Evolutionary conservation across 2,888 invertebrate genomes (phyloP), one percentile per base, ranked within the genome.

Genomic region (Tholera decimalis): DNA sequence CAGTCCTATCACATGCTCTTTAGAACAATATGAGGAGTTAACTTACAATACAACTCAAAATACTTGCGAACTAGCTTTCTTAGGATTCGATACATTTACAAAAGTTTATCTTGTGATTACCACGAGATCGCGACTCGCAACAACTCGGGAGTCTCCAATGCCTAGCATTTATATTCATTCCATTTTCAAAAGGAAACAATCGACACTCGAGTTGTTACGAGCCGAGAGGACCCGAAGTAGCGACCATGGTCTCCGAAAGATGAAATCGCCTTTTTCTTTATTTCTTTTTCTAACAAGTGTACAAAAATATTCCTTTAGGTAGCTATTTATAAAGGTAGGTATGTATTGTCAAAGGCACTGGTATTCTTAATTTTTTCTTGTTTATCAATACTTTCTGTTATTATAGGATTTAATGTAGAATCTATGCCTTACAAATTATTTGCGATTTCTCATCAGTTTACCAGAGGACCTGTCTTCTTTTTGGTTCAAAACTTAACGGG

Each of bases 271-370:
- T 79, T 79, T 69, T 83, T 77, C 35, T 73, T 88, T 89, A n/a
- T n/a, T n/a, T 39, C 37, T 87, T 89, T 87, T 87, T 83, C 81
- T 89, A 91, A 91, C 82, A 93, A 90, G 88, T 91, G 91, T 95
- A 95, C 90, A 94, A 95, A 95, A 95, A 95, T 94, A 95, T 94
- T 85, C 89, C 77, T 92, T 90, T 90, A 90, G 85, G 83, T 85
- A 90, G 87, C 87, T 92, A 92, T 91, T 92, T 90, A 83, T 89
- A 91, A 83, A 92, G 88, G 92, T 93, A 94, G 93, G 95, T 95
- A 94, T 95, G 94, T 94, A 92, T 94, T 91, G 92, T 92, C 88
- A 88, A 95, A 95, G 95, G 95, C 95, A 95, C 95, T 95, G 95
- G 94, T 94, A 92, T 88, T 85, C 87, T 89, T 91, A 89, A 57